Conservation (phyloP, 2,113 vertebrate species). For the Etheostoma spectabile region DNA sequence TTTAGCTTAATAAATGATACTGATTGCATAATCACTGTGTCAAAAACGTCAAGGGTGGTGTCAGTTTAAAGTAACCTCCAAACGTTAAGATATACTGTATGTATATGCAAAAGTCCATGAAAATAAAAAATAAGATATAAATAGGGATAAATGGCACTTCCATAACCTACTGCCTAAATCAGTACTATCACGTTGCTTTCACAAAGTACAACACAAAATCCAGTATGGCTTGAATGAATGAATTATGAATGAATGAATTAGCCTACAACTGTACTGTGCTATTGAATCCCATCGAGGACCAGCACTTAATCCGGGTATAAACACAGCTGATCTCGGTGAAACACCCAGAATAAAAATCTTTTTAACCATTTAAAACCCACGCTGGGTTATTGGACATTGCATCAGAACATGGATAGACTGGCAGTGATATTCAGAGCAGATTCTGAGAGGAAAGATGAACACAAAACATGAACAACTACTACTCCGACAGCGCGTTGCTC, state of each 20-base stretch:
- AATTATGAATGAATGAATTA: not conserved
- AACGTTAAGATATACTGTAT: not conserved
- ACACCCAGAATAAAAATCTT: not conserved
- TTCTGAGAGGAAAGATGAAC: slow-evolving; percentile 16
- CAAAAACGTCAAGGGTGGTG: not conserved
- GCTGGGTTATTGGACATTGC: not conserved
- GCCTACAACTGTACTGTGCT: not conserved
- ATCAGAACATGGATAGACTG: not conserved
- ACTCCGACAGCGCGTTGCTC: not conserved
- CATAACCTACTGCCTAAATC: not conserved
- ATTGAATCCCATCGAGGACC: not conserved
- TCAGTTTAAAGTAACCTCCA: not conserved
- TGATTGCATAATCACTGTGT: not conserved
- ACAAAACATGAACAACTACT: not conserved
- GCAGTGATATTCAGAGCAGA: not conserved
- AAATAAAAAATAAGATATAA: not conserved
- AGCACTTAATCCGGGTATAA: not conserved
- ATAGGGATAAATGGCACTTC: not conserved
- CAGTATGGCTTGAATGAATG: not conserved
- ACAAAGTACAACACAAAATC: not conserved
- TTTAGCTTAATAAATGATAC: not conserved
- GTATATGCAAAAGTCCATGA: not conserved
- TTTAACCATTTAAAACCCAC: not conserved
- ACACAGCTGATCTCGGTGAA: slow-evolving; percentile 10
- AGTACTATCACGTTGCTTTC: not conserved